phyloP scores from a whole-genome alignment of 2,797 vertebrate genomes.

The Urophycis tenuis region DNA sequence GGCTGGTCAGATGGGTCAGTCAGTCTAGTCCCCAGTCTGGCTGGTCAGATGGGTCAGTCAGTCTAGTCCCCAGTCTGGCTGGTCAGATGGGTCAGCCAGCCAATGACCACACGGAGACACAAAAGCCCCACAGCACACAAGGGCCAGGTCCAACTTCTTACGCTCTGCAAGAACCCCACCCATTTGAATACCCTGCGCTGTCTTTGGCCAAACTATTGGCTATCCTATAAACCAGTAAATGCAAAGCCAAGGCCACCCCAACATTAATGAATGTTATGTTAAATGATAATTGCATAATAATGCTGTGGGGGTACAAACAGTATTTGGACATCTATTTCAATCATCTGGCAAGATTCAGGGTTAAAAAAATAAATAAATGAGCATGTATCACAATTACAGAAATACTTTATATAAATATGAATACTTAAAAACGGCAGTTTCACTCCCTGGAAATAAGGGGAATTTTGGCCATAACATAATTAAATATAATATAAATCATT shows the following conservation, averaged over 20 bases:
- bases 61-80: background rate
- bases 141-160: too few species aligned
- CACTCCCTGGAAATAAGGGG: too few species aligned
- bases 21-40: background rate
- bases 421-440: too few species aligned
- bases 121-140: background rate
- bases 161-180: too few species aligned
- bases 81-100: background rate
- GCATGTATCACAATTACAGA: too few species aligned
- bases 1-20: background rate
- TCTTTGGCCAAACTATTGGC: background rate
- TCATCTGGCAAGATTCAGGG: background rate
- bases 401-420: too few species aligned
- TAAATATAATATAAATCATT: too few species aligned
- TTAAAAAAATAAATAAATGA: background rate
- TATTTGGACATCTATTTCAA: background rate
- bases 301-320: background rate
- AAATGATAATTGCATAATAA: slow-evolving; percentile 20
- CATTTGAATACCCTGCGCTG: background rate
- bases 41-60: background rate
- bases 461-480: too few species aligned
- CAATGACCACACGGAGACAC: background rate
- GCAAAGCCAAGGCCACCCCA: background rate
- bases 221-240: background rate
- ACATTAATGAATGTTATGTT: background rate